A percentile compares a stretch with the other conserved stretches of the same genome.
phyloP scores from a whole-genome alignment of 2,797 vertebrate species.

The Pyrocephalus nanus region DNA sequence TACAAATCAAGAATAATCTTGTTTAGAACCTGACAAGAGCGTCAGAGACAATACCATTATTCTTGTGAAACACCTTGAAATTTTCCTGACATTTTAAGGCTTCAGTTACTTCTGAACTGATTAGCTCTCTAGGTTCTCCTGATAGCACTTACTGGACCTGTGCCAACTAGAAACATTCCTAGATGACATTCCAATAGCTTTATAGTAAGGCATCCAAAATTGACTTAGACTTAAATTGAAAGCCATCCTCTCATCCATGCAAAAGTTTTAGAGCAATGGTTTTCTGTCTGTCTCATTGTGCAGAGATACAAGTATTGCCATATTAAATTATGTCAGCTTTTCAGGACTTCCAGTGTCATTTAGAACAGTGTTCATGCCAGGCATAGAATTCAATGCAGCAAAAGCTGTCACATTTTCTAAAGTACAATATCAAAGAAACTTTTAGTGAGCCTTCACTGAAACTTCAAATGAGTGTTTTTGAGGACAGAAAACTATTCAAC shows the following conservation, averaged over 20 bases:
- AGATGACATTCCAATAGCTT: not conserved
- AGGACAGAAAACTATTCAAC: not conserved
- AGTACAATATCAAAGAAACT: not conserved
- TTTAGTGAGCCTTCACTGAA: not conserved
- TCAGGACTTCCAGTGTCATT: not conserved
- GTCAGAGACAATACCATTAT: not conserved
- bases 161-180: not conserved
- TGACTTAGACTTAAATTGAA: not conserved
- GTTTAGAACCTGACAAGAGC: not conserved
- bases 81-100: not conserved
- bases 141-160: not conserved
- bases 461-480: not conserved
- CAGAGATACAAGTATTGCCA: not conserved
- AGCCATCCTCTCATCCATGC: not conserved
- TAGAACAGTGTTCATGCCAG: not conserved
- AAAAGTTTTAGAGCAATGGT: not conserved
- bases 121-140: not conserved
- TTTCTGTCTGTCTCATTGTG: not conserved
- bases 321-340: not conserved
- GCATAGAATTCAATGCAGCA: not conserved
- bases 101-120: not conserved
- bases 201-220: not conserved
- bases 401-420: slow-evolving; percentile 6
- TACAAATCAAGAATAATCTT: not conserved
- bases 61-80: not conserved